Evolutionary conservation across 92 coral and sea anemone species (phyloP), one percentile per base, ranked within the genome.

Genomic region (Actinostola sp.): DNA sequence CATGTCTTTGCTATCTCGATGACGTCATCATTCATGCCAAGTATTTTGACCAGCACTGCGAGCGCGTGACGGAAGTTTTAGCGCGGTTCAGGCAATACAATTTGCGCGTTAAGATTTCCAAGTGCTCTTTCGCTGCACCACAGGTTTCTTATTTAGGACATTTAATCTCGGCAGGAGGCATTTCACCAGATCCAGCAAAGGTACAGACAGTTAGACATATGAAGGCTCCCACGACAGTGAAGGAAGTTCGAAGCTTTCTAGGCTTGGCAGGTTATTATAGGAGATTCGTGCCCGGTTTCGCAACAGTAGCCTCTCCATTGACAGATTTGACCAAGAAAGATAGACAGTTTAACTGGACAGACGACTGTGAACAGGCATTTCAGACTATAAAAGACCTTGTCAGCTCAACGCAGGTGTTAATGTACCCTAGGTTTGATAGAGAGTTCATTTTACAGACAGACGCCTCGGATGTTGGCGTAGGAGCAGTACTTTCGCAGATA

Each of bases 211-310:
- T 81, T 17, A 41, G 27, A 38, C 43, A 71, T 31, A 6, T 80
- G 4, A 44, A 44, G 34, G 34, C 72, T 0, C 66, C 74, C 19
- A 60, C 42, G 2, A 51, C 79, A 30, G 73, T 52, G 12, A 70
- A 51, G 39, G 73, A 63, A n/a, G n/a, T n/a, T n/a, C n/a, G 2
- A 23, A 67, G 84, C 31, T 79, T 79, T 61, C 60, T 79, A 0
- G 84, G 78, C 5, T 24, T 79, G 0, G 63, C 78, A n/a, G 84
- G 78, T 6, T 61, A 70, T n/a, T 71, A 79, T 25, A 41, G 78
- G 4, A 17, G 15, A 23, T 79, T 61, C 69, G 52, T 70, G 3
- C 78, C 78, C 19, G 28, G 79, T 20, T 65, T 61, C 34, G 80
- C 70, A 2, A 79, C 70, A 13, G 62, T 72, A 41, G n/a, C n/a